Base-by-base conservation (phyloP, 2,113 vertebrate species). In the Chrysemys picta region DNA sequence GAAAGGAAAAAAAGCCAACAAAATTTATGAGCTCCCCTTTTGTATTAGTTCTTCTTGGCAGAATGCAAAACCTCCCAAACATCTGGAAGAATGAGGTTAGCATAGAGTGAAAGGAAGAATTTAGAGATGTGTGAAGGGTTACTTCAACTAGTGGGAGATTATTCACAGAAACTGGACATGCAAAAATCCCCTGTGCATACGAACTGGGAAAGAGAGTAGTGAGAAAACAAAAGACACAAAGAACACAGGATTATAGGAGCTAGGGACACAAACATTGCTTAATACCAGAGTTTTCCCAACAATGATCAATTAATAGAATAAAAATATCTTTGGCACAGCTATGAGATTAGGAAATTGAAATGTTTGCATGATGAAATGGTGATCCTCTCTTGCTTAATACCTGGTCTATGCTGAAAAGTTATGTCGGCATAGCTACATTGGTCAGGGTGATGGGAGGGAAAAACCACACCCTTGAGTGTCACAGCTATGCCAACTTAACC, bases 1-100 rank as follows among this genome's bases (percentile, higher is more conserved):
- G 85, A 88, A 59, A 95, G 89, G 56, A 31, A 42, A 3, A 0
- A 82, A 83, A 93, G 1, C 5, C 47, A 16, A 3, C 10, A 82
- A 31, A 35, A 89, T 85, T 92, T 87, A 89, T 50, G 50, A 81
- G 54, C 89, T 35, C n/a, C 10, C 25, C 25, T 85, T 92, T 82
- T 82, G 78, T 24, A 88, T 12, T 6, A 42, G 72, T 75, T 29
- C 21, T 76, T 54, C 52, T 62, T 90, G 53, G 72, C 80, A 95
- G 65, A 94, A 88, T 72, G 27, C 13, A 89, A 84, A 57, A 75
- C 0, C 38, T 92, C 62, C 50, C 65, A 93, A 94, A 59, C 27
- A 81, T 82, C 82, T 96, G 93, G 84, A 87, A 94, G 82, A 78
- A 84, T 83, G 65, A 31, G 52, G 57, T 81, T 91, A 93, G 72